Evolutionary conservation across 2,888 invertebrate species (phyloP).

Genomic region (Byasa hedistus): DNA sequence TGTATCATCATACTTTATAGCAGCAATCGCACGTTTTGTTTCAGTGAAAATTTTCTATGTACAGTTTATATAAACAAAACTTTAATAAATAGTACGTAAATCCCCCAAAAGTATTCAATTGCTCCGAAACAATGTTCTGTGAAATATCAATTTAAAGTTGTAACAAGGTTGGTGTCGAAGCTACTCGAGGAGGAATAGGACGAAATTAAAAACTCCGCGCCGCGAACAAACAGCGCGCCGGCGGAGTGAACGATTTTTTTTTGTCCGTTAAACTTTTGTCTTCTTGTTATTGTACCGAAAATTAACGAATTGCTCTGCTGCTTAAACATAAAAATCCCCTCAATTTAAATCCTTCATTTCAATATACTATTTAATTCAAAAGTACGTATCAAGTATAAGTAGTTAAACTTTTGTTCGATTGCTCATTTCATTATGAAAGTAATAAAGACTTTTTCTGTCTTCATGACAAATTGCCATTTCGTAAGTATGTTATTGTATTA

Average conservation of each 20-base stretch:
- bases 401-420: no score
- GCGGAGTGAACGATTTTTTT: conserved; percentile 14
- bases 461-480: no score
- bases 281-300: conserved; percentile 20
- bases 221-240: conserved; percentile 16
- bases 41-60: not conserved
- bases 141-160: conserved; percentile 32
- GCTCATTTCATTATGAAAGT: no score
- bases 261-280: conserved; percentile 18
- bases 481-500: no score
- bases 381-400: no score
- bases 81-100: conserved; percentile 4
- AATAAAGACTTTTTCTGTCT: no score
- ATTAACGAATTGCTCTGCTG: not conserved
- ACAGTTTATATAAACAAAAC: not conserved
- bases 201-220: conserved; percentile 30
- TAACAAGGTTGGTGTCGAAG: conserved; percentile 30
- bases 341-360: not conserved
- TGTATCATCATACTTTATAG: no score
- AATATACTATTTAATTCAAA: not conserved
- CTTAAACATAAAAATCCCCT: not conserved
- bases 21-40: not conserved
- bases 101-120: conserved; percentile 25
- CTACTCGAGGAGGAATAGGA: conserved; percentile 24
- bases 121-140: conserved; percentile 27